These are phyloP conservation scores for Scomberomorus guttatus DNA, from an alignment of 2,797 vertebrate species.

Conservation along the genomic window DNA sequence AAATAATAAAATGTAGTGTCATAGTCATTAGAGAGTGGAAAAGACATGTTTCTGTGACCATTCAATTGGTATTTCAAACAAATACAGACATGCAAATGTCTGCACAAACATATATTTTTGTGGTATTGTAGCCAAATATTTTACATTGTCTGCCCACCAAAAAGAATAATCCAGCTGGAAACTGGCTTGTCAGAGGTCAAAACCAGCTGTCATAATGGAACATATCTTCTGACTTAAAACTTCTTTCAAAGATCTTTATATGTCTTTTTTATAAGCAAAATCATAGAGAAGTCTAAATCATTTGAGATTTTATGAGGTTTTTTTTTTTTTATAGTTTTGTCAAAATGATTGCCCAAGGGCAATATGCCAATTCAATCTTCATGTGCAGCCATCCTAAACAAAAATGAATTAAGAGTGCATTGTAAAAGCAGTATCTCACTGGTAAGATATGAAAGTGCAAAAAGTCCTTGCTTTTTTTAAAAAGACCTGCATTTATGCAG, in stretches of 20 bases:
- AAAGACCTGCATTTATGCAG: constrained; percentile 10
- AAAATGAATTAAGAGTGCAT: constrained; percentile 55
- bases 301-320: constrained; percentile 50
- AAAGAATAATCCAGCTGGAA: neutral
- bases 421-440: constrained; percentile 42
- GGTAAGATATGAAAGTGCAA: constrained; percentile 22
- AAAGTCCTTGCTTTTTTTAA: constrained; percentile 20
- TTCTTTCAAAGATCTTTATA: constrained; percentile 23
- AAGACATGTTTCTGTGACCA: neutral
- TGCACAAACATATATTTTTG: neutral
- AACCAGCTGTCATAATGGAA: neutral
- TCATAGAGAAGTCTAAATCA: constrained; percentile 31
- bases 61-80: constrained; percentile 2
- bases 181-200: neutral
- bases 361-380: constrained; percentile 59
- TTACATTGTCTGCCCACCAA: neutral
- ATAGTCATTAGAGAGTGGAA: neutral
- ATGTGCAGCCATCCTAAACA: constrained; percentile 57
- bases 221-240: neutral
- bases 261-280: constrained; percentile 34
- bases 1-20: neutral
- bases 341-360: constrained; percentile 51
- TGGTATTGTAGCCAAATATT: no score
- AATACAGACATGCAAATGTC: neutral
- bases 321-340: constrained; percentile 45